Percentiles rank a stretch among this genome's conserved stretches.
Conservation (phyloP, 1,140 invertebrate species). For the Atta colombica region DNA sequence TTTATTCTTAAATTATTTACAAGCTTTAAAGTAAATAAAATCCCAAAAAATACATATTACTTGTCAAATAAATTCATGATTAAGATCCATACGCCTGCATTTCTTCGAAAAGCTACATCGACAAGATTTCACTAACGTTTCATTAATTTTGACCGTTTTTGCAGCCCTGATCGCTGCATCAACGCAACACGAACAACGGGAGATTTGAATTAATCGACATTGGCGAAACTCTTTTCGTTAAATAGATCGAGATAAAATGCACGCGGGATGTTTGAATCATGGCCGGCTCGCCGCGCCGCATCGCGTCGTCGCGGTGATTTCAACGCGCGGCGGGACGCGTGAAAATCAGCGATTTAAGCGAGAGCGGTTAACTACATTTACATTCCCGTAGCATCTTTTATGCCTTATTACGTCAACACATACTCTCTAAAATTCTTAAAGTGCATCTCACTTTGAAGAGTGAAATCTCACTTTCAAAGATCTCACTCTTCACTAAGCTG, state of each 20-base stretch:
- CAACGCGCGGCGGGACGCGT: background rate
- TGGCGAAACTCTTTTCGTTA: background rate
- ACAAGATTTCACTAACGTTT: constrained; percentile 18
- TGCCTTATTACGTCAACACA: no score
- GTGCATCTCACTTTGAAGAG: no score
- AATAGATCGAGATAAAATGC: constrained; percentile 20
- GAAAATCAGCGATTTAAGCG: constrained; percentile 37
- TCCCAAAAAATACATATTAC: background rate
- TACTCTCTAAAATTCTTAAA: no score
- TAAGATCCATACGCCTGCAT: background rate
- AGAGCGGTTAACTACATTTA: background rate
- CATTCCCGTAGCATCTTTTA: no score
- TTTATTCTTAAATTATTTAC: background rate
- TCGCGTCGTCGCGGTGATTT: background rate
- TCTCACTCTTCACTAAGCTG: no score
- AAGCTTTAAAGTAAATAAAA: background rate
- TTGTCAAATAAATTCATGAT: background rate
- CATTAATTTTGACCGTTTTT: background rate
- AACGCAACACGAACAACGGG: background rate
- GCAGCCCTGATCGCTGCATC: background rate
- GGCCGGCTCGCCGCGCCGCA: background rate
- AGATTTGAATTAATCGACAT: constrained; percentile 17
- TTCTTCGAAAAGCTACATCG: background rate
- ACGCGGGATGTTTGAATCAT: constrained; percentile 60
- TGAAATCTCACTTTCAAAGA: no score